phyloP scores from a whole-genome alignment of 2,113 vertebrate species.

The Rhadina sibilatrix region DNA sequence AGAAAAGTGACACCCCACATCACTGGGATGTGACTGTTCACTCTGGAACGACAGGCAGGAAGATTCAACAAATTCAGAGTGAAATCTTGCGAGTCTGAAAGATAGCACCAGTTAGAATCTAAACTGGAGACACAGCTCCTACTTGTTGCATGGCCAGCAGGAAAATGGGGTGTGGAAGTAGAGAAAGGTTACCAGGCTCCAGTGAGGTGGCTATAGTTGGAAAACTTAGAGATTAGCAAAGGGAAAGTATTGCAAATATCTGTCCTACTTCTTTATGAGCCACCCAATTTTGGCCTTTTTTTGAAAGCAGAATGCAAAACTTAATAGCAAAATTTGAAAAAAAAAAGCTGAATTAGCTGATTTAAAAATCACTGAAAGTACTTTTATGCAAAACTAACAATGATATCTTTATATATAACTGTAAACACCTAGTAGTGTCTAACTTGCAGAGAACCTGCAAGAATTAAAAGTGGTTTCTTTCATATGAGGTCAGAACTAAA shows the following conservation, averaged over 20 bases:
- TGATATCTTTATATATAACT: not conserved
- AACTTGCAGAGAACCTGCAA: not conserved
- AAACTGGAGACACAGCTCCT: not conserved
- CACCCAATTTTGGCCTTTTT: not conserved
- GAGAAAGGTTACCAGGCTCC: not conserved
- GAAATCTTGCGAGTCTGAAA: not conserved
- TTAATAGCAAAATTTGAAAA: not conserved
- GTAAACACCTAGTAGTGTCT: not conserved
- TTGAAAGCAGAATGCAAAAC: not conserved
- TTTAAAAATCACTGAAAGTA: not conserved
- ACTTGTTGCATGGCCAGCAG: not conserved
- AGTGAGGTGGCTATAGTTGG: not conserved
- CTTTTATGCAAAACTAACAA: not conserved
- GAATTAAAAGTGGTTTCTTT: not conserved
- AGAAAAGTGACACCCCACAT: not conserved
- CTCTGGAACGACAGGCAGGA: not conserved
- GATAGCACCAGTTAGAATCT: not conserved
- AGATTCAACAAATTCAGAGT: not conserved
- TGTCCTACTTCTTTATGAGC: not conserved
- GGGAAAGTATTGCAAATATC: not conserved
- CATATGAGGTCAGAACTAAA: not conserved
- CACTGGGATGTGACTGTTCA: too few relatives aligned
- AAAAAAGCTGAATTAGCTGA: not conserved
- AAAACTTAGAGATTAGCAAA: not conserved
- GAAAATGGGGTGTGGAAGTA: not conserved